Evolutionary conservation across 1,140 invertebrate species (phyloP).

Genomic region (Drosophila persimilis): DNA sequence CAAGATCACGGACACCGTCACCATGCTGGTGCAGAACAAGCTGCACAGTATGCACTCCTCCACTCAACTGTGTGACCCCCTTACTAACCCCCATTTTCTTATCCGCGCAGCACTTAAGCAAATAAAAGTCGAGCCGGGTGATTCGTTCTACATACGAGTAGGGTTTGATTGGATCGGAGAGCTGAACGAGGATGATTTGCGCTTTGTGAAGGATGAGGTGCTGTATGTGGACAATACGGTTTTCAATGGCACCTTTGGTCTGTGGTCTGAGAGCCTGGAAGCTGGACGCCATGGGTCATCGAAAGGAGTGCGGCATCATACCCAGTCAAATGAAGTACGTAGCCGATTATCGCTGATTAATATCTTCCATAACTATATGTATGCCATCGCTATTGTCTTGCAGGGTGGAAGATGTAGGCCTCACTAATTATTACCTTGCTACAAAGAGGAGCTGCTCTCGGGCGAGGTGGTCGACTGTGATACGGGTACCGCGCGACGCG

Average conservation of each 20-base stretch:
- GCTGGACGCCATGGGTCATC: slow-evolving; percentile 93
- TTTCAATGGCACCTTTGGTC: slow-evolving; percentile 94
- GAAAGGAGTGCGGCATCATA: slow-evolving; percentile 95
- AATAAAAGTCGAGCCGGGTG: slow-evolving; percentile 96
- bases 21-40: slow-evolving; percentile 82
- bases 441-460: slow-evolving; percentile 93
- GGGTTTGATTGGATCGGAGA: slow-evolving; percentile 94
- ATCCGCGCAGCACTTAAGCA: slow-evolving; percentile 90
- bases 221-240: slow-evolving; percentile 98
- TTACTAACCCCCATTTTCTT: background rate
- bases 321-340: slow-evolving; percentile 96
- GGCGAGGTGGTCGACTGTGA: slow-evolving; percentile 89
- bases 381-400: background rate
- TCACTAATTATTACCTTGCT: no score
- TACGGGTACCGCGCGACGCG: slow-evolving; percentile 85
- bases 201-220: slow-evolving; percentile 96
- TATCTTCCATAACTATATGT: slow-evolving; percentile 25
- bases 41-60: slow-evolving; percentile 67
- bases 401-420: slow-evolving; percentile 95
- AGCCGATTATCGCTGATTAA: no score
- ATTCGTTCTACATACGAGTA: slow-evolving; percentile 96
- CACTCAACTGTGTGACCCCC: background rate
- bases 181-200: slow-evolving; percentile 90
- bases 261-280: slow-evolving; percentile 98
- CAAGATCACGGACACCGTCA: slow-evolving; percentile 95